Evolutionary conservation across 2,113 vertebrate genomes (phyloP).

Genomic region (Cariama cristata): DNA sequence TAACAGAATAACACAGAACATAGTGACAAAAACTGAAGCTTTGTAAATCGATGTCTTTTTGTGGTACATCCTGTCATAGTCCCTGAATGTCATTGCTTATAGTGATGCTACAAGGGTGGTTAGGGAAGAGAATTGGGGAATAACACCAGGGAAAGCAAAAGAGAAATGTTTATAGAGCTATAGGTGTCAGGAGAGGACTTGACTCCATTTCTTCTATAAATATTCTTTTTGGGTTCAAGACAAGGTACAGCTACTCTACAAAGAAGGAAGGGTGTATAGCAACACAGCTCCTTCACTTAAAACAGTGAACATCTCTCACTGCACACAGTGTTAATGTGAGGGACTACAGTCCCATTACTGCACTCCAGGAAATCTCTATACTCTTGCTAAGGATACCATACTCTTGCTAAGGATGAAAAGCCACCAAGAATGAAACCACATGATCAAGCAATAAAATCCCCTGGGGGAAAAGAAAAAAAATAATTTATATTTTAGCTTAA

Average conservation of each 20-base stretch:
- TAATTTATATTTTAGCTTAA: neutral
- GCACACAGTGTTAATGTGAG: neutral
- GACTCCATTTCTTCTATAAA: neutral
- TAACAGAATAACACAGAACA: neutral
- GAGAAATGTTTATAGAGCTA: neutral
- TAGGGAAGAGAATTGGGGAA: neutral
- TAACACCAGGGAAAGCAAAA: neutral
- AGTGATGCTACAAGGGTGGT: neutral
- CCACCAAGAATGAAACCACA: neutral
- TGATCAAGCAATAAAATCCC: neutral
- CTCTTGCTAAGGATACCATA: neutral
- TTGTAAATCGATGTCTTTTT: neutral
- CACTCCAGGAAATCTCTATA: neutral
- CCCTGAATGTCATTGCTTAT: neutral
- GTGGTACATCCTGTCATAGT: neutral
- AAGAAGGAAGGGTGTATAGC: neutral
- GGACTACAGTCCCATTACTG: neutral
- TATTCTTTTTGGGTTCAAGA: neutral
- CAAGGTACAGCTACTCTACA: neutral
- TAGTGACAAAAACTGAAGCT: neutral
- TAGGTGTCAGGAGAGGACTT: neutral
- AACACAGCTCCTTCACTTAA: neutral
- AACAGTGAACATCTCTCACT: neutral
- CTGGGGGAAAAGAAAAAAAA: neutral
- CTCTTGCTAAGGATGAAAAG: neutral